Evolutionary conservation across 2,888 invertebrate species (phyloP).

Genomic region (Leucania comma): DNA sequence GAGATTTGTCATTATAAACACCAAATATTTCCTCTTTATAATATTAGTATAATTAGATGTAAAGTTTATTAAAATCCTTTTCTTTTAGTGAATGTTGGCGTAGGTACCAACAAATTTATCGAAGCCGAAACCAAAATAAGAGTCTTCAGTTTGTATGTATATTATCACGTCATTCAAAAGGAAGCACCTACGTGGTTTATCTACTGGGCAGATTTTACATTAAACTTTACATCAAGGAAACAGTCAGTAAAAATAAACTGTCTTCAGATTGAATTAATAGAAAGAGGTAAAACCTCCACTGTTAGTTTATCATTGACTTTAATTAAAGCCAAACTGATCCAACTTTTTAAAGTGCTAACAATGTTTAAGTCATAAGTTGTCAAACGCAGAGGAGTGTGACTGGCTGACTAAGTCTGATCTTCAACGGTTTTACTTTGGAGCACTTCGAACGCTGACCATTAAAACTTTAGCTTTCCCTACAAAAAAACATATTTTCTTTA

Average conservation of each 20-base stretch:
- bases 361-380: slow-evolving; percentile 32
- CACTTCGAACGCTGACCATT: slow-evolving; percentile 35
- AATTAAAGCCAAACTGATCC: slow-evolving; percentile 20
- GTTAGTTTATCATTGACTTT: slow-evolving; percentile 7
- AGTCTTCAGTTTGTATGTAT: neutral
- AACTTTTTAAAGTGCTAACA: neutral
- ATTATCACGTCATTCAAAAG: neutral
- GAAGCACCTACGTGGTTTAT: neutral
- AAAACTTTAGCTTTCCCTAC: slow-evolving; percentile 44
- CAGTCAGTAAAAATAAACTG: neutral
- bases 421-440: slow-evolving; percentile 17
- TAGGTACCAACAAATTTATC: neutral
- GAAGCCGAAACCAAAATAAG: neutral
- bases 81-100: no score
- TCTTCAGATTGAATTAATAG: neutral
- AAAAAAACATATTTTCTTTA: slow-evolving; percentile 28
- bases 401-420: slow-evolving; percentile 7
- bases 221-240: no score
- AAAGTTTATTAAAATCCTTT: no score
- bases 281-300: neutral
- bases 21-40: no score
- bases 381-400: slow-evolving; percentile 30
- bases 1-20: no score
- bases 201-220: neutral
- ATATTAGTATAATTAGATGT: no score